A percentile compares a stretch with the other conserved stretches of the same genome.
These are phyloP conservation scores for Scophthalmus maximus DNA, from an alignment of 2,113 vertebrate species.

Conservation along the genomic window DNA sequence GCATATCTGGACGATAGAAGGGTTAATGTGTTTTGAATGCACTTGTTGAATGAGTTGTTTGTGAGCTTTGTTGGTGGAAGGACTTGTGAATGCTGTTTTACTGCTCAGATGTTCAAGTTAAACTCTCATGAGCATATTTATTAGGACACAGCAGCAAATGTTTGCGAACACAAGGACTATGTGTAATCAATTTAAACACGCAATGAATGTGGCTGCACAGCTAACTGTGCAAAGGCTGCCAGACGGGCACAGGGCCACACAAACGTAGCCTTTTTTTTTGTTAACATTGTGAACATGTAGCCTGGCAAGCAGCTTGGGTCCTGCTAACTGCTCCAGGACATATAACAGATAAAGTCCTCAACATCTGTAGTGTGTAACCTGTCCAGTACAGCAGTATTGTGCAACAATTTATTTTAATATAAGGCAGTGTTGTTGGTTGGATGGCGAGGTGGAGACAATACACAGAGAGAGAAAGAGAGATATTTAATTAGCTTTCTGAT, in stretches of 20 bases:
- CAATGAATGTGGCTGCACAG: slow-evolving; percentile 6
- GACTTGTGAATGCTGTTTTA: neutral
- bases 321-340: neutral
- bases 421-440: neutral
- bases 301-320: neutral
- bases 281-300: slow-evolving; percentile 1
- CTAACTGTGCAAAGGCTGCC: neutral
- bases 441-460: neutral
- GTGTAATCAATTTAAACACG: slow-evolving; percentile 9
- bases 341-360: neutral
- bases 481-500: too few species aligned
- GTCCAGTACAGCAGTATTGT: neutral
- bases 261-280: neutral
- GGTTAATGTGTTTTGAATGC: neutral
- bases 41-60: neutral
- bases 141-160: neutral
- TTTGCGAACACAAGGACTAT: too few species aligned
- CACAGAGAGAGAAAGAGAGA: neutral
- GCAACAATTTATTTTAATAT: neutral
- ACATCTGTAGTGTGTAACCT: neutral
- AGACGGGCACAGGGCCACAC: neutral
- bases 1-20: neutral
- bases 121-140: neutral
- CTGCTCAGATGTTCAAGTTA: neutral
- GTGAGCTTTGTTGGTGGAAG: neutral